Base-by-base conservation (phyloP, 2,113 vertebrate species). In the Anthoscopus minutus region DNA sequence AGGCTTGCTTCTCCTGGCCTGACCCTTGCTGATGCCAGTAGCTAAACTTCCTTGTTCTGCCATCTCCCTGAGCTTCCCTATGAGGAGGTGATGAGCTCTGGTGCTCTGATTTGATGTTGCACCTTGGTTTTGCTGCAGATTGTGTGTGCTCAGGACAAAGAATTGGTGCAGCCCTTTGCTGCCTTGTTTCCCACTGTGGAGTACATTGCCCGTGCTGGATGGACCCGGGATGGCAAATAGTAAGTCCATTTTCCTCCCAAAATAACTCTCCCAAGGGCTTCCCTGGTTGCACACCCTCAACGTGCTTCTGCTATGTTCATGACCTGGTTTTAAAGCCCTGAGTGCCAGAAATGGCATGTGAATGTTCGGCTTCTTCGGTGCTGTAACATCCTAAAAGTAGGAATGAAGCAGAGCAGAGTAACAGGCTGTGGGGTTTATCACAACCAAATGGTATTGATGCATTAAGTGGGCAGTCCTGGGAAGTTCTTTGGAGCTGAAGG, bases 181-280 rank as follows among this genome's bases (percentile, higher is more conserved):
- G 94, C 96, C 0, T 97, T 99, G 78, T 99, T 99, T 86, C 99
- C 99, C 3, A 97, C 95, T 4, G 99, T 98, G 48, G 99, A 99
- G 92, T 99, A 99, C 97, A 98, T 99, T 15, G 98, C 99, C 45
- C 98, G 99, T 83, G 99, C 99, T 2, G 99, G 99, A 84, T 99
- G 99, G 99, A 99, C 99, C 10, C 98, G 95, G 35, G 99, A 99
- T 3, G 99, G 99, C 93, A 99, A 98, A 97, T 99, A 98, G 99
- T 99, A 95, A 53, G 40, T 94, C 38, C 33, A 31, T 87, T 98
- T 96, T 90, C 45, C 60, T 88, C 60, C 60, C 80, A 78, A 15
- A 81, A 28, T 53, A 18, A 27, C 2, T 1, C 6, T 42, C 25
- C 53, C 11, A 2, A 44, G 45, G 33, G 45, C 27, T 88, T 23